phyloP scores from a whole-genome alignment of 2,888 invertebrate species.

The Sicus ferrugineus region DNA sequence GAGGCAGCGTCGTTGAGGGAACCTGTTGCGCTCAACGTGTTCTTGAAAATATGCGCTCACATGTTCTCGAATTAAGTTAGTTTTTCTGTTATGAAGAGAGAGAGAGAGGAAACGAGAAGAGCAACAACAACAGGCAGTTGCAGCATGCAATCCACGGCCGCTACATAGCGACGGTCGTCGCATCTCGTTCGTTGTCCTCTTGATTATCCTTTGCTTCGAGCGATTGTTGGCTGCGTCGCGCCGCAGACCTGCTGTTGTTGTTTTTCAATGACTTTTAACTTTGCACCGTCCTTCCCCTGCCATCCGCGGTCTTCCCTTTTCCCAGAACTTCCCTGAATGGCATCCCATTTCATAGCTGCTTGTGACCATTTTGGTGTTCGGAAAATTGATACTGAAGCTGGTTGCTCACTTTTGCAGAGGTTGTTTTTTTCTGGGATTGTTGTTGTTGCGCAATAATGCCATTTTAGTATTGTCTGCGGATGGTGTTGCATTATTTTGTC shows the following conservation, averaged over 20 bases:
- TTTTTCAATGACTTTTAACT: constrained; percentile 1
- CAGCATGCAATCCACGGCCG: not conserved
- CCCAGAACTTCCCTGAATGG: too few species aligned
- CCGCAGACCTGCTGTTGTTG: not conserved
- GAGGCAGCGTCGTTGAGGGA: constrained; percentile 5
- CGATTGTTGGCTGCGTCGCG: constrained; percentile 30
- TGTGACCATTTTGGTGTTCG: constrained; percentile 15
- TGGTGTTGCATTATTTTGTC: not conserved
- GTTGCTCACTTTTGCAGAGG: not conserved
- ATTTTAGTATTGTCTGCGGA: not conserved
- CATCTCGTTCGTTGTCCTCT: constrained; percentile 31
- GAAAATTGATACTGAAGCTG: constrained; percentile 14
- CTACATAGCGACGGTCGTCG: not conserved
- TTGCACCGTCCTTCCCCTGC: too few species aligned
- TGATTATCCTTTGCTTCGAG: constrained; percentile 30
- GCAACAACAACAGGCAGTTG: not conserved
- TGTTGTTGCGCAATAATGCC: not conserved
- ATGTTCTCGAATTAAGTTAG: constrained; percentile 36
- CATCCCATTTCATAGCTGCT: not conserved
- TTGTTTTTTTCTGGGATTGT: not conserved
- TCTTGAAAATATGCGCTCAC: constrained; percentile 36
- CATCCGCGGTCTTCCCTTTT: not conserved
- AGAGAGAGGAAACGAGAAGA: not conserved
- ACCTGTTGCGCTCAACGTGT: constrained; percentile 18
- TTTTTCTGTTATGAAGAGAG: constrained; percentile 24